Evolutionary conservation across 1,140 invertebrate genomes (phyloP).

Genomic region (Vollenhovia emeryi): DNA sequence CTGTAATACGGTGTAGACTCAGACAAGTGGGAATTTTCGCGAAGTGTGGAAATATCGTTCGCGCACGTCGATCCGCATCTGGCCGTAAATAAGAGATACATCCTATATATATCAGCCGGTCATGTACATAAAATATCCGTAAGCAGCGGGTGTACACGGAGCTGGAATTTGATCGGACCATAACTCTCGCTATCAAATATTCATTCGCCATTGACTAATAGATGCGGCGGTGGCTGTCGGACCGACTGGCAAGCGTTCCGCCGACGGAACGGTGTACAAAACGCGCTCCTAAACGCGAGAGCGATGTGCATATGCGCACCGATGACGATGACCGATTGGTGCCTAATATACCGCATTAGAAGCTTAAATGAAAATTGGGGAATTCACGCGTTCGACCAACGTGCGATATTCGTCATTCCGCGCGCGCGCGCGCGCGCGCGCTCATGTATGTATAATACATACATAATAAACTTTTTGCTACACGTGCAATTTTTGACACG

Average conservation of each 20-base stretch:
- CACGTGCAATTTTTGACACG: neutral
- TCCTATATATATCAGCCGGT: constrained; percentile 56
- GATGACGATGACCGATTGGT: constrained; percentile 28
- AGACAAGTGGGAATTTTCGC: constrained; percentile 35
- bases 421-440: neutral
- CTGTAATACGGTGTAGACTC: neutral
- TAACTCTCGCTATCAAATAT: constrained; percentile 81
- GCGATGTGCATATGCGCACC: neutral
- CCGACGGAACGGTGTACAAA: constrained; percentile 16
- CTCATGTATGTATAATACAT: no score
- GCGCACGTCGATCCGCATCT: constrained; percentile 31
- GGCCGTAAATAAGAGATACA: constrained; percentile 59
- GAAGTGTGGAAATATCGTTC: constrained; percentile 47
- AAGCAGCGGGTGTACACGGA: constrained; percentile 69
- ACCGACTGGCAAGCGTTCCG: constrained; percentile 44
- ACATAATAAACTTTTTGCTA: neutral
- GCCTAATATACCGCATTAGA: constrained; percentile 26
- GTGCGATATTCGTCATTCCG: neutral
- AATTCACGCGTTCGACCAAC: neutral
- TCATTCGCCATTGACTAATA: constrained; percentile 81
- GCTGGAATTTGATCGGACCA: constrained; percentile 78
- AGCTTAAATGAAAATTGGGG: constrained; percentile 12
- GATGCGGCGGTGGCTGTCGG: constrained; percentile 75
- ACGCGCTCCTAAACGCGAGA: constrained; percentile 15
- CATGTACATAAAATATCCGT: constrained; percentile 75